Percentiles rank a stretch among this genome's conserved stretches.
These are phyloP conservation scores for Linyphia triangularis DNA, from an alignment of 2,888 invertebrate species.

Conservation along the genomic window DNA sequence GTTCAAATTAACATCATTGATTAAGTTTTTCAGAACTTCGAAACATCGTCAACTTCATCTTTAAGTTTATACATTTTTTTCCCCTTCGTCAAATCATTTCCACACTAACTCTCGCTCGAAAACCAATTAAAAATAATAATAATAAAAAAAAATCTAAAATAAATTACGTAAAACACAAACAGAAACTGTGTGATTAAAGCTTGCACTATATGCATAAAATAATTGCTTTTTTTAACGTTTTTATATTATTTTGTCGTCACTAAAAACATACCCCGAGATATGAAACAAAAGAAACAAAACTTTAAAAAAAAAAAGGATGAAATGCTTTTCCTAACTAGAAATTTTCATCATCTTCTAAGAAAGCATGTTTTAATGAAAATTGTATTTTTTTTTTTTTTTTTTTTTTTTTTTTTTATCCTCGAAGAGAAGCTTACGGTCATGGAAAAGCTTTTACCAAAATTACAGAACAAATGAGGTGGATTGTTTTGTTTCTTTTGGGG, in stretches of 20 bases:
- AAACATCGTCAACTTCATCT: neutral
- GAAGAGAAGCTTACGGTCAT: neutral
- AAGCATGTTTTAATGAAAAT: conserved; percentile 62
- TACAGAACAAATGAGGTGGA: conserved; percentile 45
- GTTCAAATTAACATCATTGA: conserved; percentile 40
- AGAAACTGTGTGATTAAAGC: conserved; percentile 23
- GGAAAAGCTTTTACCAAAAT: conserved; percentile 61
- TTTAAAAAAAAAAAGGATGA: conserved; percentile 4
- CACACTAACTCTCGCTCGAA: neutral
- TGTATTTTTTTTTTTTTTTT: neutral
- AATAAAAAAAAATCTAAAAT: conserved; percentile 1
- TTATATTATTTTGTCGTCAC: conserved; percentile 44
- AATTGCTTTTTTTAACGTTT: conserved; percentile 57
- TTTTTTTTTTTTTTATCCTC: conserved; percentile 6
- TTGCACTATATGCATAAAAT: conserved; percentile 49
- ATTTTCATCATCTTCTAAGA: conserved; percentile 52
- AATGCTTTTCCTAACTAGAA: conserved; percentile 43
- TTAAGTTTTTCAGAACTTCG: neutral
- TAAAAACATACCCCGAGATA: conserved; percentile 43
- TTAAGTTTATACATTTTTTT: neutral
- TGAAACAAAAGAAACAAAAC: conserved; percentile 19
- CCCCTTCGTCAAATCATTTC: neutral
- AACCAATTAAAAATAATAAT: conserved; percentile 13
- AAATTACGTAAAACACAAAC: conserved; percentile 12
- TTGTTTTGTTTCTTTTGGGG: conserved; percentile 19